Evolutionary conservation across 2,113 vertebrate genomes (phyloP).

Genomic region (Campylomormyrus tamandua): DNA sequence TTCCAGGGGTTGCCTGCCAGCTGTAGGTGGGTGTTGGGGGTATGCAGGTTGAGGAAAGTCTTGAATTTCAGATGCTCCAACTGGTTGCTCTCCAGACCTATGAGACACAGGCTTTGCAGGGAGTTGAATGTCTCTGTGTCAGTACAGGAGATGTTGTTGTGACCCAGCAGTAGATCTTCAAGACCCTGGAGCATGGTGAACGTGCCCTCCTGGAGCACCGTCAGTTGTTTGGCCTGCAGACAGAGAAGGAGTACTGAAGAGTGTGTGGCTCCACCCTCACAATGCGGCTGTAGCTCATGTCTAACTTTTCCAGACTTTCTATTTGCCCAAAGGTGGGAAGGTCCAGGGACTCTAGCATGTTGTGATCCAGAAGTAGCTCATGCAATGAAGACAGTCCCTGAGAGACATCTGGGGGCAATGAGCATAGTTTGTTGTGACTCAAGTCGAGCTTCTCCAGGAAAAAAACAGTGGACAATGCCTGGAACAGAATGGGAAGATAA

Average conservation of each 20-base stretch:
- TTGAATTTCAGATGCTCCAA: constrained; percentile 52
- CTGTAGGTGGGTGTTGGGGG: constrained; percentile 65
- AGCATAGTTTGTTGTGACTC: neutral
- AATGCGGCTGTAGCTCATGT: neutral
- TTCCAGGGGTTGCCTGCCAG: constrained; percentile 59
- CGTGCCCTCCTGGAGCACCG: constrained; percentile 43
- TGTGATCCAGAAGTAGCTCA: neutral
- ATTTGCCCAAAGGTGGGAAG: neutral
- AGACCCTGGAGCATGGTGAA: constrained; percentile 69
- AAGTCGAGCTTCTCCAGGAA: neutral
- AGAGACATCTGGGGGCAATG: neutral
- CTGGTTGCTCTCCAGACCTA: constrained; percentile 48
- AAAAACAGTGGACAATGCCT: neutral
- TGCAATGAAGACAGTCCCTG: neutral
- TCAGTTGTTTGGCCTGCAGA: constrained; percentile 48
- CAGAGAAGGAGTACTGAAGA: neutral
- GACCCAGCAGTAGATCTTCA: constrained; percentile 62
- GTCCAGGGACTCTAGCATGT: neutral
- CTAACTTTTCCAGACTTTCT: neutral
- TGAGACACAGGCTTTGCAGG: constrained; percentile 56
- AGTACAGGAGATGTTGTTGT: constrained; percentile 53
- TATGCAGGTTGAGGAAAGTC: constrained; percentile 62
- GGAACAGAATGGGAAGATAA: neutral
- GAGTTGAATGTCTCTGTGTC: constrained; percentile 53
- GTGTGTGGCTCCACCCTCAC: neutral